phyloP scores from a whole-genome alignment of 2,888 invertebrate species.

The Priocnemis perturbator region DNA sequence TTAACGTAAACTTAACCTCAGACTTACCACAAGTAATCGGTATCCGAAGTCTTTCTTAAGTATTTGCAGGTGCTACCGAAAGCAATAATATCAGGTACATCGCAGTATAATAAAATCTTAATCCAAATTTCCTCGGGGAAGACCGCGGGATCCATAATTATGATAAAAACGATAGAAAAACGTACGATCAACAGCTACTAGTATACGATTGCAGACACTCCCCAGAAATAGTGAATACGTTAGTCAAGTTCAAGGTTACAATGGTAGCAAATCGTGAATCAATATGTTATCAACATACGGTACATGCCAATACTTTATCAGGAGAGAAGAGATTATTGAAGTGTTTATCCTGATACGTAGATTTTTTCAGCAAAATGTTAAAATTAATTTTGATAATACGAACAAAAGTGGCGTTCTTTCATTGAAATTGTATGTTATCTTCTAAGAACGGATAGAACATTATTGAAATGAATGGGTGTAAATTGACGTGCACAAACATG shows the following conservation, averaged over 20 bases:
- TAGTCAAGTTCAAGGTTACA: conserved; percentile 74
- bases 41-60: conserved; percentile 71
- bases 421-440: not conserved
- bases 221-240: conserved; percentile 69
- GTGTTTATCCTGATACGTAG: too few species aligned
- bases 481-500: too few species aligned
- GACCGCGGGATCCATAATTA: conserved; percentile 72
- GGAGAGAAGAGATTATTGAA: not conserved
- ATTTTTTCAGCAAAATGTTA: not conserved
- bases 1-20: conserved; percentile 59
- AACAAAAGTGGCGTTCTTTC: not conserved
- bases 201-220: conserved; percentile 68
- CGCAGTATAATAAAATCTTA: conserved; percentile 73
- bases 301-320: not conserved
- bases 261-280: conserved; percentile 43
- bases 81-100: conserved; percentile 74
- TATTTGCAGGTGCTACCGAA: conserved; percentile 74
- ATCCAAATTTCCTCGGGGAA: conserved; percentile 75
- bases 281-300: conserved; percentile 40
- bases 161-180: conserved; percentile 58
- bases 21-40: conserved; percentile 73
- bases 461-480: too few species aligned
- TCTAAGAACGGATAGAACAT: not conserved
- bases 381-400: not conserved
- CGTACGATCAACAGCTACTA: conserved; percentile 54